Evolutionary conservation across 2,113 vertebrate genomes (phyloP).

Genomic region (Pseudolaguvia tuberculata): DNA sequence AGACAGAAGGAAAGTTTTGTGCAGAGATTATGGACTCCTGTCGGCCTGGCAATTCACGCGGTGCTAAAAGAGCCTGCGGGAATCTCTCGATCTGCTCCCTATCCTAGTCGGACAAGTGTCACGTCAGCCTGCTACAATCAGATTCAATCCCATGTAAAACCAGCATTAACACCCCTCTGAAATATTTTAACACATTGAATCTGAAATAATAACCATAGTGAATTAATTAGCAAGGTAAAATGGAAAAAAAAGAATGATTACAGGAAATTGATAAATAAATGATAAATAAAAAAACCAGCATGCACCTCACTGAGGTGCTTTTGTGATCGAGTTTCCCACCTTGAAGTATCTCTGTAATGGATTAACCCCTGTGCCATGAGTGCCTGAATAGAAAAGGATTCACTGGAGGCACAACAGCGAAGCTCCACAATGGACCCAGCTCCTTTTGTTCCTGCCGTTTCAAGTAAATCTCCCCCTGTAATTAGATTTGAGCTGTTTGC

Average conservation of each 20-base stretch:
- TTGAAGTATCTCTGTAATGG: constrained; percentile 60
- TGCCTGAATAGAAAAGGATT: constrained; percentile 63
- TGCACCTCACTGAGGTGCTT: constrained; percentile 31
- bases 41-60: constrained; percentile 66
- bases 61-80: constrained; percentile 74
- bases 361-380: constrained; percentile 63
- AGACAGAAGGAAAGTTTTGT: constrained; percentile 59
- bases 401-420: constrained; percentile 58
- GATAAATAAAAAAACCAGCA: background rate
- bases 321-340: constrained; percentile 52
- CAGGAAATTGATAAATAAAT: constrained; percentile 47
- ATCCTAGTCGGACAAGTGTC: constrained; percentile 58
- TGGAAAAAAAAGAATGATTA: constrained; percentile 34
- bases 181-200: constrained; percentile 29
- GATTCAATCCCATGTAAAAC: constrained; percentile 54
- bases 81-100: constrained; percentile 62
- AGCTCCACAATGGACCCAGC: constrained; percentile 57
- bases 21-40: constrained; percentile 72
- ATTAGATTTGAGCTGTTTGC: constrained; percentile 73
- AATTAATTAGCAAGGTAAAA: constrained; percentile 43
- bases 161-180: constrained; percentile 53
- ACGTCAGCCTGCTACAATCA: constrained; percentile 41
- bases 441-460: constrained; percentile 63
- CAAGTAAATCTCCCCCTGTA: constrained; percentile 69
- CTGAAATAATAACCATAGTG: constrained; percentile 42